A percentile compares a stretch with the other conserved stretches of the same genome.
phyloP scores from a whole-genome alignment of 2,888 invertebrate species.

The Nephrotoma appendiculata region DNA sequence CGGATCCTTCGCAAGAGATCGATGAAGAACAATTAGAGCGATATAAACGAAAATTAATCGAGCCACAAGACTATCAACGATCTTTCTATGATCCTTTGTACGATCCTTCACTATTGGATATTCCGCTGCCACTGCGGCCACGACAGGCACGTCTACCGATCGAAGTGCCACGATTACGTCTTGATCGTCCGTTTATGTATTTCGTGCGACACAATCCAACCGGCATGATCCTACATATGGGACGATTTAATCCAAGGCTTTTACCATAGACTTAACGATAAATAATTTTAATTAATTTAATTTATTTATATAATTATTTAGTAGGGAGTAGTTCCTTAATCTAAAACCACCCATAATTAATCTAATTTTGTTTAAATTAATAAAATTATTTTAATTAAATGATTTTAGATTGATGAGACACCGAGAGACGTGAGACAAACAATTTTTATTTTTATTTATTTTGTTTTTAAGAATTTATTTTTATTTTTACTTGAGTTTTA shows the following conservation, averaged over 20 bases:
- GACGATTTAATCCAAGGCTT: slow-evolving; percentile 72
- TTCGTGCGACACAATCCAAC: slow-evolving; percentile 82
- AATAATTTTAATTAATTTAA: background rate
- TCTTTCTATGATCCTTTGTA: slow-evolving; percentile 52
- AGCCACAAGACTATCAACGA: slow-evolving; percentile 48
- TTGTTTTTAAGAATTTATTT: background rate
- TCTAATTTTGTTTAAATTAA: background rate
- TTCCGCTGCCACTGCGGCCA: slow-evolving; percentile 54
- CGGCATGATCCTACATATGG: slow-evolving; percentile 79
- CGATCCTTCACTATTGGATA: slow-evolving; percentile 35
- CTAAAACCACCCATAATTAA: background rate
- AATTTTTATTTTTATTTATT: background rate
- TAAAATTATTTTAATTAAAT: background rate
- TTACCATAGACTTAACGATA: slow-evolving; percentile 40
- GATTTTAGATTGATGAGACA: background rate
- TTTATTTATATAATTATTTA: background rate
- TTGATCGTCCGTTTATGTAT: slow-evolving; percentile 78
- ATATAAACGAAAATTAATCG: slow-evolving; percentile 9
- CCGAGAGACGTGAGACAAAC: background rate
- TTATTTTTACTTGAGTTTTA: background rate
- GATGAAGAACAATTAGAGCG: background rate
- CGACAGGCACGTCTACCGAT: slow-evolving; percentile 51
- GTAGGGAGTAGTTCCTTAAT: background rate
- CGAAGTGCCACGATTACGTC: slow-evolving; percentile 57
- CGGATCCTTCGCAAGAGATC: slow-evolving; percentile 12